Base-by-base conservation (phyloP, 2,888 invertebrate genomes). In the Pseudanteris insignis region DNA sequence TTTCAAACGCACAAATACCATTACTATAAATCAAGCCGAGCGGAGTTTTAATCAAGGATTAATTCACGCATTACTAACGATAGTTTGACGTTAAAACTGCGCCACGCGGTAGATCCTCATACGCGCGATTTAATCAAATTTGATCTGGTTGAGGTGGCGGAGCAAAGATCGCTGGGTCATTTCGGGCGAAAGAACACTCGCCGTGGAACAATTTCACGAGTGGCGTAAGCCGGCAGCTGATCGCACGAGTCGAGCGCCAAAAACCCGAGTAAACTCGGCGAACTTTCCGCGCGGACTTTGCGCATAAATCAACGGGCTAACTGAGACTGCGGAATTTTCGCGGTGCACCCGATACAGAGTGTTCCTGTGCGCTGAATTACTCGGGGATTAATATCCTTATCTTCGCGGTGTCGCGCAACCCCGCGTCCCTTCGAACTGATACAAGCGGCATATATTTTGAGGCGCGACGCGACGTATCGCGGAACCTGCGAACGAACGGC, bases 361-460 rank as follows among this genome's bases (percentile, higher is more conserved):
- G 55, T 58, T 32, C 48, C 58, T 37, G 55, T 58, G 64, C 58
- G 59, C 65, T 57, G 65, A 69, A 65, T 69, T 67, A 67, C 69
- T 70, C 65, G 64, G 59, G 66, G 68, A 74, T 72, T 75, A 73
- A 73, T 75, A 74, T 70, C 68, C 70, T 67, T 66, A 71, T 72
- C 68, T 70, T 67, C 69, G n/a, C 60, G 54, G 53, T 63, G 9
- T 25, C 24, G 28, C 38, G 5, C 32, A 10, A 9, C 9, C 10
- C 40, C 30, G 14, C 11, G 33, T 15, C 32, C 43, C 44, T 38
- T 50, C 50, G 50, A 44, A 58, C 50, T 41, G 24, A 24, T 29
- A 30, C 57, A 38, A 48, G 47, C 47, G 36, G 48, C 44, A 36
- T 55, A 47, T 9, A 40, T 25, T 18, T 32, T 13, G 15, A 28